These are phyloP conservation scores for Alviniconcha strummeri DNA, from an alignment of 2,888 invertebrate species.

Conservation along the genomic window DNA sequence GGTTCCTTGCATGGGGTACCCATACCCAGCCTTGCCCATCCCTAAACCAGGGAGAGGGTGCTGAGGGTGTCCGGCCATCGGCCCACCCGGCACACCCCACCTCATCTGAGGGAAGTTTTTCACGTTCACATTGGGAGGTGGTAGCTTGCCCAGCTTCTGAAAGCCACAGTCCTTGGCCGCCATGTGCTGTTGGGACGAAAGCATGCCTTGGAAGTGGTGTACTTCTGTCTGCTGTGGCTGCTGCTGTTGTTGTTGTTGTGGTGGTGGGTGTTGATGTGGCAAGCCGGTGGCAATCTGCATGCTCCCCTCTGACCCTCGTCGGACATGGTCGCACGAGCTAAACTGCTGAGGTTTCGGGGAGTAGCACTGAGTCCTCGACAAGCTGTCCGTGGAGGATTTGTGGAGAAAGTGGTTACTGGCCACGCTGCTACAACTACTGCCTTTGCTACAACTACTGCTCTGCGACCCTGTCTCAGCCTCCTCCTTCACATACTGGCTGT, in stretches of 20 bases:
- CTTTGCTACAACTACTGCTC: not conserved
- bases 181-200: slow-evolving; percentile 11
- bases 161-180: slow-evolving; percentile 33
- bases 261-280: slow-evolving; percentile 17
- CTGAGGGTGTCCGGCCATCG: slow-evolving; percentile 24
- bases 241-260: slow-evolving; percentile 21
- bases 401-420: slow-evolving; percentile 22
- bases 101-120: slow-evolving; percentile 48
- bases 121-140: slow-evolving; percentile 67
- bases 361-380: slow-evolving; percentile 33
- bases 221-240: slow-evolving; percentile 27
- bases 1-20: slow-evolving; percentile 31
- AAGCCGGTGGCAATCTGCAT: slow-evolving; percentile 31
- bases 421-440: not conserved
- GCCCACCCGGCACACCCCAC: slow-evolving; percentile 36
- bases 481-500: slow-evolving; percentile 22
- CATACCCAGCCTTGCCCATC: slow-evolving; percentile 24
- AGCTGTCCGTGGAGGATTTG: not conserved
- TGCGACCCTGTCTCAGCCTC: slow-evolving; percentile 19
- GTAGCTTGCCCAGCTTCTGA: slow-evolving; percentile 48
- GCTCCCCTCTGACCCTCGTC: slow-evolving; percentile 31
- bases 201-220: slow-evolving; percentile 27
- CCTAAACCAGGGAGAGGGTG: slow-evolving; percentile 18
- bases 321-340: slow-evolving; percentile 31
- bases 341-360: slow-evolving; percentile 37